A percentile compares a stretch with the other conserved stretches of the same genome.
Conservation (phyloP, 2,888 invertebrate genomes). For the Eledone cirrhosa region DNA sequence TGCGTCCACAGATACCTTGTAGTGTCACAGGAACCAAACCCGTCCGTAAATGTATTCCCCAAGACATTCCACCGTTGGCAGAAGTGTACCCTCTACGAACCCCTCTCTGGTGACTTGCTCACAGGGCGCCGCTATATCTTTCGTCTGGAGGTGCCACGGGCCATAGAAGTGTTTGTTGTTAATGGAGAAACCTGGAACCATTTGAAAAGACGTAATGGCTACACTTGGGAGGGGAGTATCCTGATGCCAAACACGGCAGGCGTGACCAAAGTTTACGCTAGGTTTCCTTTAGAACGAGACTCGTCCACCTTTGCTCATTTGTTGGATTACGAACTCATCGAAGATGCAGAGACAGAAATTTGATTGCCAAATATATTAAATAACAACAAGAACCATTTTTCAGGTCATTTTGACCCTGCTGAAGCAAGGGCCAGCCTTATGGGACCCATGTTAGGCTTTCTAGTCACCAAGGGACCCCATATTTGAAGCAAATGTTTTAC, state of each 20-base stretch:
- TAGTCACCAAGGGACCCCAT: no score
- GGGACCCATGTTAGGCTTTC: no score
- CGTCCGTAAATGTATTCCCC: conserved; percentile 53
- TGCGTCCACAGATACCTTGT: conserved; percentile 61
- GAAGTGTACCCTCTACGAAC: conserved; percentile 60
- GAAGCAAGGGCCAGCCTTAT: no score
- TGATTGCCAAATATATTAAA: conserved; percentile 27
- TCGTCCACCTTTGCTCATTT: conserved; percentile 58
- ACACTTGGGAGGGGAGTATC: conserved; percentile 59
- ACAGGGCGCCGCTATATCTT: conserved; percentile 59
- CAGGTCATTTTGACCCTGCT: no score
- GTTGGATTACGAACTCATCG: conserved; percentile 58
- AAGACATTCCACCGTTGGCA: conserved; percentile 61
- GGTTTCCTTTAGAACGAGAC: conserved; percentile 55
- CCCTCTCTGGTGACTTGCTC: conserved; percentile 60
- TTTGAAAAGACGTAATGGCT: conserved; percentile 53
- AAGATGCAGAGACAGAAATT: conserved; percentile 59
- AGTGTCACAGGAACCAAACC: conserved; percentile 60
- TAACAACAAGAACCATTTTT: no score
- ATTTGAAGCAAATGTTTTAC: no score
- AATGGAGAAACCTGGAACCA: conserved; percentile 60
- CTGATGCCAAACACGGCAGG: conserved; percentile 47
- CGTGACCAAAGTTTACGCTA: conserved; percentile 54
- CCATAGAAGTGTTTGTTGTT: conserved; percentile 60
- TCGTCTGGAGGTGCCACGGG: conserved; percentile 59